phyloP scores from a whole-genome alignment of 1,140 invertebrate genomes.

The Mamestra configurata region DNA sequence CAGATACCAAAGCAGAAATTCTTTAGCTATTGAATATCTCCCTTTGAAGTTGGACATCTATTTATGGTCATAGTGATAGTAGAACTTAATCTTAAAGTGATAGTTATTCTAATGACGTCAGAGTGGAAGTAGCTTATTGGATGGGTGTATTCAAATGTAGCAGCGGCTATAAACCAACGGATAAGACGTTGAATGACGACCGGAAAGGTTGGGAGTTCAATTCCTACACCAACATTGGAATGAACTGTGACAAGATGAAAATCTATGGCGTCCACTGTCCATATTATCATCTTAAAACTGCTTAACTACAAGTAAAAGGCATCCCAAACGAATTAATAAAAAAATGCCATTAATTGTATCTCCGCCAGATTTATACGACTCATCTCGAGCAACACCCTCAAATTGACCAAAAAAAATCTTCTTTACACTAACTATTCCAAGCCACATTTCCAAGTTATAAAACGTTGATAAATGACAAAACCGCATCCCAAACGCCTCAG shows the following conservation, averaged over 20 bases:
- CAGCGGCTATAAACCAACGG: neutral
- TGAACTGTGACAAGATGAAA: neutral
- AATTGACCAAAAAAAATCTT: neutral
- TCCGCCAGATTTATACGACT: conserved; percentile 2
- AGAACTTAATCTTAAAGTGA: no score
- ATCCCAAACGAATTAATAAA: no score
- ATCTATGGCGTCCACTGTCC: neutral
- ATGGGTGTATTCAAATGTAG: no score
- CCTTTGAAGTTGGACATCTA: no score
- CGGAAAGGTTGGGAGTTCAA: neutral
- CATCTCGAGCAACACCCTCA: neutral
- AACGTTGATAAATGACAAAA: conserved; percentile 50
- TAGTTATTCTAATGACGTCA: no score
- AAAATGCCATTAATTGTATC: neutral
- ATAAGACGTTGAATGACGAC: neutral
- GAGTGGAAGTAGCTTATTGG: no score
- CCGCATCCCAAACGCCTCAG: conserved; percentile 12
- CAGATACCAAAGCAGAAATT: neutral
- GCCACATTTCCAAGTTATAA: conserved; percentile 31
- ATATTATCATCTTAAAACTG: no score
- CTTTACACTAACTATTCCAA: neutral
- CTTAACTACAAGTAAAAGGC: no score
- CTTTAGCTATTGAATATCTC: neutral
- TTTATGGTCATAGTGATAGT: no score
- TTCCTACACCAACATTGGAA: neutral